A percentile compares a stretch with the other conserved stretches of the same genome.
These are phyloP conservation scores for Hyaena hyaena DNA, from an alignment of 2,113 vertebrate species.

Conservation along the genomic window DNA sequence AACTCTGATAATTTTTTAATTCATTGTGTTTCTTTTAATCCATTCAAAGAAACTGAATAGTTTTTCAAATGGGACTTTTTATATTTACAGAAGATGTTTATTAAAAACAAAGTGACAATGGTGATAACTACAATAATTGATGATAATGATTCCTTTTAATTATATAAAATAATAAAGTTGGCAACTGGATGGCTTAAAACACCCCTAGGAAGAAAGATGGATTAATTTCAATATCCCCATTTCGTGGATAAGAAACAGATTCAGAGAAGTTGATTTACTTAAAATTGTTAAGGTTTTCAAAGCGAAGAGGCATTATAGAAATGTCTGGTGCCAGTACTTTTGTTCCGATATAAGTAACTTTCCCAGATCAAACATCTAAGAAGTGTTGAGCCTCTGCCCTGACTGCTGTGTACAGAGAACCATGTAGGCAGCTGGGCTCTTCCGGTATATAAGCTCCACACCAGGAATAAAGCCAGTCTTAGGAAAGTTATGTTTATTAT, in stretches of 20 bases:
- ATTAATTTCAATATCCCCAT: neutral
- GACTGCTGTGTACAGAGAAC: neutral
- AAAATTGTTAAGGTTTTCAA: neutral
- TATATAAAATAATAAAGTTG: neutral
- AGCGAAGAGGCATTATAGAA: neutral
- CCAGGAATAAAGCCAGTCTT: neutral
- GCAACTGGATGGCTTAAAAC: neutral
- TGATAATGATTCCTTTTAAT: neutral
- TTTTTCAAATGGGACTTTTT: neutral
- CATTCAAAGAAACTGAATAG: slow-evolving; percentile 13
- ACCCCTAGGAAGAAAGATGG: neutral
- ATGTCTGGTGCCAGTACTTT: neutral
- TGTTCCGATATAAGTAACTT: neutral
- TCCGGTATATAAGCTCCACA: neutral
- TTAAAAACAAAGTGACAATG: neutral
- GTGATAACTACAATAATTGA: neutral
- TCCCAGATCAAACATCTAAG: neutral
- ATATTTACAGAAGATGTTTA: slow-evolving; percentile 1
- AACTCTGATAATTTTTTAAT: neutral
- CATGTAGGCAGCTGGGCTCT: neutral
- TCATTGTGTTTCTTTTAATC: neutral
- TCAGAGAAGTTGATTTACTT: neutral
- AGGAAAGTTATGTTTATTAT: neutral
- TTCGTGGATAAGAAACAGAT: neutral
- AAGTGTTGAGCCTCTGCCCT: neutral